phyloP scores from a whole-genome alignment of 2,888 invertebrate species.

The Mechanitis messenoides region DNA sequence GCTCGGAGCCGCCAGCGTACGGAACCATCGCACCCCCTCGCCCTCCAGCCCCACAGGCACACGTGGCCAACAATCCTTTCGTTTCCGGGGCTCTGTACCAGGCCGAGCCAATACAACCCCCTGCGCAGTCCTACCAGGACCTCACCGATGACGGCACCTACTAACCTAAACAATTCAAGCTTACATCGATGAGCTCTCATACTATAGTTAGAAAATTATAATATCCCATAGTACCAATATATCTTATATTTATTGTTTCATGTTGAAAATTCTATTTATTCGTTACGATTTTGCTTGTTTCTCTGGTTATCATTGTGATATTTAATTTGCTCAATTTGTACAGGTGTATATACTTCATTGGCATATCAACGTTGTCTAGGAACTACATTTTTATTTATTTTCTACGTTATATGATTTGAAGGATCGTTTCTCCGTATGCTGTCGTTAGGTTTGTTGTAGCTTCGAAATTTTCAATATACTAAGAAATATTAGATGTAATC shows the following conservation, averaged over 20 bases:
- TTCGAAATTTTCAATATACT: constrained; percentile 8
- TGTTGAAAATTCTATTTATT: constrained; percentile 22
- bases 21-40: constrained; percentile 64
- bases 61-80: constrained; percentile 77
- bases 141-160: constrained; percentile 61
- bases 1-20: constrained; percentile 55
- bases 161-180: constrained; percentile 32
- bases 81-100: constrained; percentile 78
- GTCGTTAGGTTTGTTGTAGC: constrained; percentile 7
- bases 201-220: constrained; percentile 23
- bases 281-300: constrained; percentile 22
- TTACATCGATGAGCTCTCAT: constrained; percentile 9
- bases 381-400: constrained; percentile 17
- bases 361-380: constrained; percentile 55
- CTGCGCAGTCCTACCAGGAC: constrained; percentile 74
- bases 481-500: constrained; percentile 3
- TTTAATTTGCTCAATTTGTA: constrained; percentile 40
- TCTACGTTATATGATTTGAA: not conserved
- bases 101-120: constrained; percentile 81
- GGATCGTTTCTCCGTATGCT: constrained; percentile 15
- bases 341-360: constrained; percentile 62
- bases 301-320: constrained; percentile 13
- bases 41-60: constrained; percentile 70
- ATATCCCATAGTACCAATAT: constrained; percentile 12
- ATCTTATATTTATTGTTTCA: constrained; percentile 19